Conservation (phyloP, 2,888 invertebrate species). For the Axea sp. region DNA sequence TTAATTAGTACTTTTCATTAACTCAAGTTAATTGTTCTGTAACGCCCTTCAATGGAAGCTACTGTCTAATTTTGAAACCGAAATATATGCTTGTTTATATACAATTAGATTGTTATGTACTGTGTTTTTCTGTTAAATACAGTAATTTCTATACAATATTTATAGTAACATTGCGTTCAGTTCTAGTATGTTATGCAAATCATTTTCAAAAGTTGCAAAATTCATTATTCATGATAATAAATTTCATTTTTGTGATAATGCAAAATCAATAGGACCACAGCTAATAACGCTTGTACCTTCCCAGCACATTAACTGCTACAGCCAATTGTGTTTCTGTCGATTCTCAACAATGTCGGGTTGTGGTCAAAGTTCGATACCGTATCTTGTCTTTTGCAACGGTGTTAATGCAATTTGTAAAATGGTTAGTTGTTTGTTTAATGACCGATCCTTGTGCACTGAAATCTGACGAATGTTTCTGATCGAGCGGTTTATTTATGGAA, state of each 20-base stretch:
- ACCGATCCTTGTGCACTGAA: slow-evolving; percentile 20
- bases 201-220: background rate
- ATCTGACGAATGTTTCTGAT: slow-evolving; percentile 32
- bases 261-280: slow-evolving; percentile 8
- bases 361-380: slow-evolving; percentile 35
- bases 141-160: too few relatives aligned
- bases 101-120: too few relatives aligned
- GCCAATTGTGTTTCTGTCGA: slow-evolving; percentile 6
- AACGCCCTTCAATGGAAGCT: too few relatives aligned
- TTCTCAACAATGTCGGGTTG: slow-evolving; percentile 11
- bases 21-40: too few relatives aligned
- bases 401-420: slow-evolving; percentile 49
- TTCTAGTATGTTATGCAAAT: background rate
- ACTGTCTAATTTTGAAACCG: too few relatives aligned
- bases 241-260: slow-evolving; percentile 7
- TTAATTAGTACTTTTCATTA: too few relatives aligned
- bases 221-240: slow-evolving; percentile 2
- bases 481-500: slow-evolving; percentile 40
- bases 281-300: slow-evolving; percentile 20
- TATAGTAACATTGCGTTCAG: too few relatives aligned
- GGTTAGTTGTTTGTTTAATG: slow-evolving; percentile 42
- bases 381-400: slow-evolving; percentile 30
- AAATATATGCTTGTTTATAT: too few relatives aligned
- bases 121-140: too few relatives aligned
- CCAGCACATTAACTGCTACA: slow-evolving; percentile 2